Percentiles rank a stretch among this genome's conserved stretches.
These are phyloP conservation scores for Melanostoma mellinum DNA, from an alignment of 2,888 invertebrate species.

Conservation along the genomic window DNA sequence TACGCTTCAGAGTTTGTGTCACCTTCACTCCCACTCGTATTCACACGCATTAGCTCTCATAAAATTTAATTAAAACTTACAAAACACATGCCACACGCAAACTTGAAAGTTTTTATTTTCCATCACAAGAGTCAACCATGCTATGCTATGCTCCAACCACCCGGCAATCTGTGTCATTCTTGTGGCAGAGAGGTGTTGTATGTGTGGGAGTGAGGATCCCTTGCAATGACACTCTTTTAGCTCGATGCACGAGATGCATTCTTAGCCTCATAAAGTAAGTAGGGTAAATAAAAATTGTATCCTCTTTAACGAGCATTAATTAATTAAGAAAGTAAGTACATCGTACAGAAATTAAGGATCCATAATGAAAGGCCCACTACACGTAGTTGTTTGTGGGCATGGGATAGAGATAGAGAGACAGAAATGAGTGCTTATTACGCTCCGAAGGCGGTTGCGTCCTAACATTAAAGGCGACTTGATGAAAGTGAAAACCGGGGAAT, in stretches of 20 bases:
- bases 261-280: slow-evolving; percentile 15
- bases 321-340: slow-evolving; percentile 71
- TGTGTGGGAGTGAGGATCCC: not conserved
- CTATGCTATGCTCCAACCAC: not conserved
- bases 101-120: slow-evolving; percentile 49
- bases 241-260: slow-evolving; percentile 21
- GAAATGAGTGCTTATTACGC: not conserved
- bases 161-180: slow-evolving; percentile 28
- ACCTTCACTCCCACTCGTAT: slow-evolving; percentile 24
- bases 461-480: not conserved
- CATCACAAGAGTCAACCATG: slow-evolving; percentile 13
- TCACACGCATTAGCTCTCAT: slow-evolving; percentile 34
- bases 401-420: slow-evolving; percentile 1
- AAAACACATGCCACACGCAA: slow-evolving; percentile 42
- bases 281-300: slow-evolving; percentile 41
- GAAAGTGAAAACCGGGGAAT: not conserved
- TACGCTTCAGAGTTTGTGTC: not conserved
- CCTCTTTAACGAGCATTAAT: slow-evolving; percentile 67
- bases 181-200: not conserved
- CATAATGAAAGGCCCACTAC: slow-evolving; percentile 51
- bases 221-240: not conserved
- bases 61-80: slow-evolving; percentile 65
- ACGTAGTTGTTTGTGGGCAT: slow-evolving; percentile 4
- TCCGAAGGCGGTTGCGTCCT: no score
- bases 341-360: slow-evolving; percentile 69